Percentiles rank a stretch among this genome's conserved stretches.
Evolutionary conservation across 2,797 vertebrate genomes (phyloP).

Genomic region (Brachymystax lenok): DNA sequence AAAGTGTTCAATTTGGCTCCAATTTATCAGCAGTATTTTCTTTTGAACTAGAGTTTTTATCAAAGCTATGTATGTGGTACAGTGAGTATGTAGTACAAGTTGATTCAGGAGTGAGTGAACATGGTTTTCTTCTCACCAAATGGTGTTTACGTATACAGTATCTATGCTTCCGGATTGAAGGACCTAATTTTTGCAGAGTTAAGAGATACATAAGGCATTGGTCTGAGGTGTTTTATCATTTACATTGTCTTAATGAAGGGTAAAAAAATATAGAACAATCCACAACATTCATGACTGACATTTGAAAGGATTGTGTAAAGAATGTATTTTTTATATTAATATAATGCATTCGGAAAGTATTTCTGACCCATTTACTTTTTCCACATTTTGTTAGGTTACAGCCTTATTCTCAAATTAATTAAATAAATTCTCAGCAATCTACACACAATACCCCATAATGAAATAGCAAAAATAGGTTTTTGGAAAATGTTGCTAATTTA

Average conservation of each 20-base stretch:
- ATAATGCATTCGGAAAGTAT: too few relatives aligned
- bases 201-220: neutral
- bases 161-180: neutral
- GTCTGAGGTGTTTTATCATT: neutral
- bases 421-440: too few relatives aligned
- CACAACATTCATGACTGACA: neutral
- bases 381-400: too few relatives aligned
- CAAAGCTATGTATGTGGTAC: neutral
- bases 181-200: neutral
- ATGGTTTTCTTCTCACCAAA: neutral
- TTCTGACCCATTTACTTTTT: too few relatives aligned
- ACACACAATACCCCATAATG: too few relatives aligned
- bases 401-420: too few relatives aligned
- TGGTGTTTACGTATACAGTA: neutral
- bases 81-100: neutral
- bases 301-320: neutral
- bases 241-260: neutral
- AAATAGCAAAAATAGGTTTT: too few relatives aligned
- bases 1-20: neutral
- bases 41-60: neutral
- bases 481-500: too few relatives aligned
- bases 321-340: neutral
- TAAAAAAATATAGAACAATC: neutral
- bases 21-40: neutral
- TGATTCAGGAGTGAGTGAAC: neutral